Percentiles rank a stretch among this genome's conserved stretches.
Conservation (phyloP, 2,888 invertebrate genomes). For the Yponomeuta plumbellus region DNA sequence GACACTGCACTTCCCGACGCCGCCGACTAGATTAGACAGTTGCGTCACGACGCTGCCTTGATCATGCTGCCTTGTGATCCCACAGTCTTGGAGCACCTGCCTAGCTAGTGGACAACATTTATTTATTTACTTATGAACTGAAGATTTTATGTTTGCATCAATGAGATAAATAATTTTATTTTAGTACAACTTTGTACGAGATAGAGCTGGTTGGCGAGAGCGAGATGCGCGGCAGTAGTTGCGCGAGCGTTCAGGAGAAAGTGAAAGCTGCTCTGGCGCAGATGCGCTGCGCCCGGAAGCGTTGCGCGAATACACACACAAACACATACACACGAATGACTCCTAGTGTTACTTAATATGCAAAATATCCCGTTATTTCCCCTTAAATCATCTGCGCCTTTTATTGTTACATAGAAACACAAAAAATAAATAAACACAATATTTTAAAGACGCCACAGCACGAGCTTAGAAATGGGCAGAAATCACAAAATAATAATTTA, state of each 20-base stretch:
- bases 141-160: neutral
- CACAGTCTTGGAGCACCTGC: slow-evolving; percentile 40
- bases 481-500: neutral
- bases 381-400: neutral
- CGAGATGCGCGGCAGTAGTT: slow-evolving; percentile 13
- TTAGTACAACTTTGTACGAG: neutral
- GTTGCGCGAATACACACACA: slow-evolving; percentile 34
- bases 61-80: slow-evolving; percentile 43
- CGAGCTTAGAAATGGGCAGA: neutral
- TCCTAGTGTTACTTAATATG: neutral
- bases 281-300: slow-evolving; percentile 67
- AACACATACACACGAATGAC: neutral
- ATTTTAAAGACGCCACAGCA: neutral
- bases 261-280: slow-evolving; percentile 70
- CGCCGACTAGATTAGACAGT: slow-evolving; percentile 75
- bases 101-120: slow-evolving; percentile 30
- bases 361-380: neutral
- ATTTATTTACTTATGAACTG: slow-evolving; percentile 16
- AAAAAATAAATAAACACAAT: neutral
- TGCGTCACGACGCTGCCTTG: slow-evolving; percentile 57
- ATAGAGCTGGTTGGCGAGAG: neutral
- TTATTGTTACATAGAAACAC: neutral
- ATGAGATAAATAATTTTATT: neutral
- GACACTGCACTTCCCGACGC: slow-evolving; percentile 77
- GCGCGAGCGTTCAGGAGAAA: slow-evolving; percentile 55